These are phyloP conservation scores for Sciurus niger DNA, from an alignment of 2,113 vertebrate genomes.

Conservation along the genomic window DNA sequence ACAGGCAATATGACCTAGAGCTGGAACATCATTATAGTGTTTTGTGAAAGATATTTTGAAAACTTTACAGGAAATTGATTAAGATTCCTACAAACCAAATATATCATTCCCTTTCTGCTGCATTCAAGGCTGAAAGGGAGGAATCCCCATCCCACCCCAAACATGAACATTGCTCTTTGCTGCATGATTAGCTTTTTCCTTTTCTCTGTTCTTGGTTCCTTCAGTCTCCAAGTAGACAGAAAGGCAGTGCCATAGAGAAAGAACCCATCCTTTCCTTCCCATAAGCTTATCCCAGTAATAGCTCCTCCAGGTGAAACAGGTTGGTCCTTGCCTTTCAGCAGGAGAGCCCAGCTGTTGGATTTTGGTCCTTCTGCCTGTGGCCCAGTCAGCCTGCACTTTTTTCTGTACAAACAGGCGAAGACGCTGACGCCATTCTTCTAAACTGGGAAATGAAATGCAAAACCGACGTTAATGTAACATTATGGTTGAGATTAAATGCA, in stretches of 20 bases:
- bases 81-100: slow-evolving; percentile 63
- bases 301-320: slow-evolving; percentile 1
- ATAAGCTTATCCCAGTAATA: slow-evolving; percentile 10
- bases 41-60: slow-evolving; percentile 67
- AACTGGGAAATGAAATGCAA: slow-evolving; percentile 87
- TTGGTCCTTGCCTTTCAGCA: not conserved
- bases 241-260: slow-evolving; percentile 34
- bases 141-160: accelerated
- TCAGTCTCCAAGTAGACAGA: not conserved
- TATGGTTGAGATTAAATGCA: slow-evolving; percentile 87
- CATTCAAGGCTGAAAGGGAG: slow-evolving; percentile 53
- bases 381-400: slow-evolving; percentile 59
- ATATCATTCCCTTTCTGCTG: slow-evolving; percentile 46
- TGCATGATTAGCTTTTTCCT: slow-evolving; percentile 1
- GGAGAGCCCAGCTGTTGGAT: slow-evolving; percentile 24
- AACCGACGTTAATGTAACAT: slow-evolving; percentile 85
- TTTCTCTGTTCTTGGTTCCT: slow-evolving; percentile 58
- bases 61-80: slow-evolving; percentile 75
- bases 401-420: slow-evolving; percentile 64
- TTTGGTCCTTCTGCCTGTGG: slow-evolving; percentile 35
- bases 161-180: slow-evolving; percentile 2
- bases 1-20: slow-evolving; percentile 43
- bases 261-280: not conserved
- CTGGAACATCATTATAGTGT: slow-evolving; percentile 48
- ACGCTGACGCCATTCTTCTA: slow-evolving; percentile 80